Percentiles rank a stretch among this genome's conserved stretches.
These are phyloP conservation scores for Andrena marginata DNA, from an alignment of 2,888 invertebrate genomes.

Conservation along the genomic window DNA sequence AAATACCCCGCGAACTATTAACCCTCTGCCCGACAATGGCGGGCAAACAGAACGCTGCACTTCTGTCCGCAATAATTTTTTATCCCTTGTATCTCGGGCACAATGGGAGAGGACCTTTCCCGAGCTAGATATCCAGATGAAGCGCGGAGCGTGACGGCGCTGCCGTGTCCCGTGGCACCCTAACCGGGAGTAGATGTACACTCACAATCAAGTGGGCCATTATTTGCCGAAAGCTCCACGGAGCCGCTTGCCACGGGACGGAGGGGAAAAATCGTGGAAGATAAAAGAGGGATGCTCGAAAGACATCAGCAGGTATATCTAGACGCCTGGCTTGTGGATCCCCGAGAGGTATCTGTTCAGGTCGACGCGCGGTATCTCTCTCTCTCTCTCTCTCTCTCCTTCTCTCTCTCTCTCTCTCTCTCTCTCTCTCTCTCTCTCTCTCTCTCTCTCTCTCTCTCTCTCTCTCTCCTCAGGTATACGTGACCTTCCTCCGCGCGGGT, in stretches of 20 bases:
- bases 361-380: constrained; percentile 21
- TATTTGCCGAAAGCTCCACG: constrained; percentile 73
- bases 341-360: constrained; percentile 28
- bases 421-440: constrained; percentile 11
- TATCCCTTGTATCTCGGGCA: constrained; percentile 53
- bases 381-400: constrained; percentile 19
- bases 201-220: constrained; percentile 73
- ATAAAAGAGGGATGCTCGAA: constrained; percentile 41
- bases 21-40: constrained; percentile 62
- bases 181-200: constrained; percentile 42
- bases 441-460: constrained; percentile 21
- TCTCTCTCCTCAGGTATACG: constrained; percentile 58
- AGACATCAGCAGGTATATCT: constrained; percentile 54
- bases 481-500: constrained; percentile 58
- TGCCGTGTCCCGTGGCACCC: constrained; percentile 54
- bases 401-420: constrained; percentile 17
- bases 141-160: constrained; percentile 59
- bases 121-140: constrained; percentile 61
- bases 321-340: constrained; percentile 35
- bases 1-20: constrained; percentile 67
- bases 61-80: constrained; percentile 71
- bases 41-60: constrained; percentile 66
- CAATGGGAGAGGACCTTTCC: constrained; percentile 61
- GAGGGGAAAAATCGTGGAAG: constrained; percentile 42
- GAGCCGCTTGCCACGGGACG: constrained; percentile 17